Conservation (phyloP, 1,140 invertebrate genomes). For the Sarcophaga peregrina region DNA sequence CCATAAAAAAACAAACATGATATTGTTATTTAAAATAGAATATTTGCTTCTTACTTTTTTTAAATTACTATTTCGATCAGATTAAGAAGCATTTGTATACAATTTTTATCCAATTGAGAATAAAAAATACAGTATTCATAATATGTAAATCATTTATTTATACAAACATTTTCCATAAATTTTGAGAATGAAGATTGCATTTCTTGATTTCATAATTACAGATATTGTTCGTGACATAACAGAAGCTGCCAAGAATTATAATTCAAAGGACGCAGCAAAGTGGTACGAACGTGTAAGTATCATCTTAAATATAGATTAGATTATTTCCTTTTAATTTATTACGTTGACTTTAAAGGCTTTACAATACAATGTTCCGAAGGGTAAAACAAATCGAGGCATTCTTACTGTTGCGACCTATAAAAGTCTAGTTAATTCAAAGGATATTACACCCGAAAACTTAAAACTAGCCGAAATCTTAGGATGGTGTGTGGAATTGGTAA, state of each 20-base stretch:
- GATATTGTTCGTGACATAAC: conserved; percentile 86
- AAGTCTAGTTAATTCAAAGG: conserved; percentile 70
- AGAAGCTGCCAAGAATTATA: conserved; percentile 75
- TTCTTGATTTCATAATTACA: conserved; percentile 62
- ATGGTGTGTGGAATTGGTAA: conserved; percentile 95
- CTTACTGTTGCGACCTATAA: conserved; percentile 84
- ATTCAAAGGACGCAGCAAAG: conserved; percentile 81
- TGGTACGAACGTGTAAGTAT: conserved; percentile 78
- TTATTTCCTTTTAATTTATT: conserved; percentile 47
- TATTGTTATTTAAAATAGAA: no score
- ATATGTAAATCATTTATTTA: neutral
- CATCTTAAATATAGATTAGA: neutral
- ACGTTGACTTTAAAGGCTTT: conserved; percentile 69
- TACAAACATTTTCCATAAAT: neutral
- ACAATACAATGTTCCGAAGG: conserved; percentile 84
- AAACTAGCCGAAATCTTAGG: conserved; percentile 85
- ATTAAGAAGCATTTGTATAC: neutral
- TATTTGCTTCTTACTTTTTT: no score
- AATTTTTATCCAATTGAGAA: neutral
- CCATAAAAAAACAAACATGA: no score
- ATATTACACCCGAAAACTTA: conserved; percentile 81
- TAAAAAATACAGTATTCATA: neutral
- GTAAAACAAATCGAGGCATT: conserved; percentile 84
- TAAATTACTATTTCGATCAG: no score
- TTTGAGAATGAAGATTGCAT: neutral